These are phyloP conservation scores for Drymonia ruficornis DNA, from an alignment of 2,888 invertebrate species.

Conservation along the genomic window DNA sequence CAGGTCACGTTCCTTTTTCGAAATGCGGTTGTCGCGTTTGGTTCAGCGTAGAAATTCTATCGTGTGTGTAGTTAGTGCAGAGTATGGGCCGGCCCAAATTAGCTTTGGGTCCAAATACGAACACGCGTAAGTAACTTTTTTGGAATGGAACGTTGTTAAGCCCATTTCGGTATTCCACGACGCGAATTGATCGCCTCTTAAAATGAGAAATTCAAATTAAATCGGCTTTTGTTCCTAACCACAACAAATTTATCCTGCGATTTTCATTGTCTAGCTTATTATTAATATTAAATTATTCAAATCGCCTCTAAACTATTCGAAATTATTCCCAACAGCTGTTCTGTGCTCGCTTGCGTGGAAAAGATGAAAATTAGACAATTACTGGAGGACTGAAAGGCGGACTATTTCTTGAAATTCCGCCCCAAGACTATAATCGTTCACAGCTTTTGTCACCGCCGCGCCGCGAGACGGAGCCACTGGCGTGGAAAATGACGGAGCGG, in stretches of 20 bases:
- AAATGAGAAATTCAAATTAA: not conserved
- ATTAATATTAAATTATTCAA: constrained; percentile 23
- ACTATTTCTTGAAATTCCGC: constrained; percentile 24
- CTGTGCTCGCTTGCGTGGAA: constrained; percentile 36
- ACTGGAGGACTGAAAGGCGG: constrained; percentile 26
- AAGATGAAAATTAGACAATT: constrained; percentile 46
- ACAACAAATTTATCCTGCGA: not conserved
- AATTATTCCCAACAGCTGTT: constrained; percentile 30
- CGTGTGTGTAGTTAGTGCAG: constrained; percentile 39
- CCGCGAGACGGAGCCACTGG: constrained; percentile 41
- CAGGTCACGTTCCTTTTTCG: constrained; percentile 83
- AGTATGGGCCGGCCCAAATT: constrained; percentile 45
- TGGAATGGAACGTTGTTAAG: not conserved
- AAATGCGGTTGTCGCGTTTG: constrained; percentile 63
- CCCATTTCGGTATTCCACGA: not conserved
- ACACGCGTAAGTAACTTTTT: not conserved
- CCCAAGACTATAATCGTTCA: constrained; percentile 49
- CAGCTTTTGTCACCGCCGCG: constrained; percentile 45
- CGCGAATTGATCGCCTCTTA: too few species aligned
- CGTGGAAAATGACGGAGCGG: constrained; percentile 53
- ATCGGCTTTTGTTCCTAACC: not conserved
- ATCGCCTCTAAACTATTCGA: constrained; percentile 30
- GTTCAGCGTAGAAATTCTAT: constrained; percentile 49
- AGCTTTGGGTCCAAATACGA: constrained; percentile 45
- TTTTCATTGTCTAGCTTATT: constrained; percentile 11